These are phyloP conservation scores for Antechinus stuartii DNA, from an alignment of 2,113 vertebrate genomes.

Conservation along the genomic window DNA sequence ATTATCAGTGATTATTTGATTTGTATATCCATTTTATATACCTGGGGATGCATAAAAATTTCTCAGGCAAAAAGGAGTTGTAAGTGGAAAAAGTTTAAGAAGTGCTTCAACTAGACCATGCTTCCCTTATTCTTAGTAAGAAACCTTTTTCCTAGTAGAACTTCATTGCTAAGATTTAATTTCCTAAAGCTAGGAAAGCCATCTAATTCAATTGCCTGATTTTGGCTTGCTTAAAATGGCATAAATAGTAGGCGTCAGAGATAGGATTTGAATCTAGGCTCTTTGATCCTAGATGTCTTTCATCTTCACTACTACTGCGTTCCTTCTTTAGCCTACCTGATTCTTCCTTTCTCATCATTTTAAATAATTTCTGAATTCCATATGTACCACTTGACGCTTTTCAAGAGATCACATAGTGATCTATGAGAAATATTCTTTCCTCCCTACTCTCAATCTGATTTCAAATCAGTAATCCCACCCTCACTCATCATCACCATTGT, in stretches of 20 bases:
- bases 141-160: no score
- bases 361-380: not conserved
- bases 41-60: no score
- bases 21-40: no score
- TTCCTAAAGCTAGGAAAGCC: no score
- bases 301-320: not conserved
- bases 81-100: no score
- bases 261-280: not conserved
- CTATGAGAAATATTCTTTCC: not conserved
- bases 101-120: not conserved
- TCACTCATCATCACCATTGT: constrained; percentile 22
- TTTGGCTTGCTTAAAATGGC: not conserved
- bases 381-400: not conserved
- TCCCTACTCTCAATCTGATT: constrained; percentile 2
- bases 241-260: not conserved
- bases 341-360: not conserved
- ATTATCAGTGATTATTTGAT: no score
- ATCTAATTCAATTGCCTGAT: no score
- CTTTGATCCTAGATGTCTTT: not conserved
- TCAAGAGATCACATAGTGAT: not conserved
- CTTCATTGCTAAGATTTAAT: no score
- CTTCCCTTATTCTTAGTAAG: no score
- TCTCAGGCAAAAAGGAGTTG: no score
- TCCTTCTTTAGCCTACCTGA: not conserved
- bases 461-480: not conserved